Percentiles rank a stretch among this genome's conserved stretches.
These are phyloP conservation scores for Antheraea mylitta DNA, from an alignment of 1,140 invertebrate species.

Conservation along the genomic window DNA sequence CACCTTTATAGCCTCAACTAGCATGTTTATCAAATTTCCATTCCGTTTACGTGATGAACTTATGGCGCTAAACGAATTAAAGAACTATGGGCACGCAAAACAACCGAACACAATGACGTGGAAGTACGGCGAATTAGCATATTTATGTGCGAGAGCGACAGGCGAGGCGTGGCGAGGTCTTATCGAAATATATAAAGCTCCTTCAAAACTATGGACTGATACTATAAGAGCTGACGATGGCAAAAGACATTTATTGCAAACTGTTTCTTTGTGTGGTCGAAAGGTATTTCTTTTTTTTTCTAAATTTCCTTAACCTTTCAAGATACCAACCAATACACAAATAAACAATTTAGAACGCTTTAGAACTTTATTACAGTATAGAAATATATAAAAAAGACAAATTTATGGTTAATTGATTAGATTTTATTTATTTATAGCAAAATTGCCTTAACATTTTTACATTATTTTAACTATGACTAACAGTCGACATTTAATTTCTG, in stretches of 20 bases:
- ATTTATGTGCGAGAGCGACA: constrained; percentile 49
- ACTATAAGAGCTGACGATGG: constrained; percentile 58
- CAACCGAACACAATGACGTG: constrained; percentile 56
- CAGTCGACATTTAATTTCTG: too few species aligned
- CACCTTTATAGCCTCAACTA: constrained; percentile 31
- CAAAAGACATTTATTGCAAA: constrained; percentile 81
- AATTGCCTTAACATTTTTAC: too few species aligned
- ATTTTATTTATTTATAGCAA: too few species aligned
- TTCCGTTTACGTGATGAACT: constrained; percentile 50
- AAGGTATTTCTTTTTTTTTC: constrained; percentile 69
- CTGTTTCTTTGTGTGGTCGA: constrained; percentile 85
- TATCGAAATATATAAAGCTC: constrained; percentile 53
- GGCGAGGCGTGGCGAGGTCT: constrained; percentile 46
- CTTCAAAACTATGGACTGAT: constrained; percentile 58
- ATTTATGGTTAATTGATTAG: too few species aligned
- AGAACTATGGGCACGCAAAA: constrained; percentile 45
- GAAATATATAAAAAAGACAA: too few species aligned
- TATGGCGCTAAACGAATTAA: constrained; percentile 51
- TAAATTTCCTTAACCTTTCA: neutral
- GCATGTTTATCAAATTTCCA: constrained; percentile 46
- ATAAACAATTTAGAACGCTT: too few species aligned
- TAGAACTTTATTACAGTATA: too few species aligned
- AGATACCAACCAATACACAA: too few species aligned
- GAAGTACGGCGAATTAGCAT: constrained; percentile 61
- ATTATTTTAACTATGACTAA: too few species aligned